Evolutionary conservation across 2,888 invertebrate species (phyloP), one percentile per base, ranked within the genome.

Genomic region (Cephalotes varians): DNA sequence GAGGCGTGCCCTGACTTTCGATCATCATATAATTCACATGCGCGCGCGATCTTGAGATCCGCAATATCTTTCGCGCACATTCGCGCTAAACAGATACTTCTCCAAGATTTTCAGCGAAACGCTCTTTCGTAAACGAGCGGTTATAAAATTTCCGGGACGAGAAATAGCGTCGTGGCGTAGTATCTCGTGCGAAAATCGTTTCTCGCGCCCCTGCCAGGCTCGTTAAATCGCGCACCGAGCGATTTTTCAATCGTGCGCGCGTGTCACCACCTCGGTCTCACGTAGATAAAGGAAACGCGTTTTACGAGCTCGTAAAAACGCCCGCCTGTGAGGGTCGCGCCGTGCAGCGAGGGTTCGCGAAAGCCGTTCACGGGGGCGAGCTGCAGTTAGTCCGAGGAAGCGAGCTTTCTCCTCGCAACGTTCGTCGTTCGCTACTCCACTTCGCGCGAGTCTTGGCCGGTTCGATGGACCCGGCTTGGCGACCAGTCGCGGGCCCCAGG

Each of bases 261-360:
- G 74, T 83, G 81, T 82, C 88, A 81, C 73, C 77, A 77, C 72
- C 54, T 79, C 86, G 89, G 88, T 88, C 89, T 85, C 91, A 86
- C 90, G 92, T 86, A 88, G 92, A 92, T 92, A 92, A 92, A 92
- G 90, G 85, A 90, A 92, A 90, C 88, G 90, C 87, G 73, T 64
- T 89, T 92, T 92, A 92, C 90, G 90, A 87, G 85, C 84, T 90
- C 90, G 90, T 90, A 90, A 90, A 65, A 90, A 88, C 77, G 34
- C 76, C 81, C 77, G 85, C 71, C 54, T 71, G 82, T 71, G 64
- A 81, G 79, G 82, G 79, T 74, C 81, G 84, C 51, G 28, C 25
- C 28, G 31, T 15, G 40, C 12, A 25, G 62, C 12, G 54, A 58
- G 54, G 69, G 40, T 47, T 40, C 64, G 5, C 37, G 18, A 56